Percentiles rank a stretch among this genome's conserved stretches.
Evolutionary conservation across 2,113 vertebrate species (phyloP).

Genomic region (Malurus cyaneus): DNA sequence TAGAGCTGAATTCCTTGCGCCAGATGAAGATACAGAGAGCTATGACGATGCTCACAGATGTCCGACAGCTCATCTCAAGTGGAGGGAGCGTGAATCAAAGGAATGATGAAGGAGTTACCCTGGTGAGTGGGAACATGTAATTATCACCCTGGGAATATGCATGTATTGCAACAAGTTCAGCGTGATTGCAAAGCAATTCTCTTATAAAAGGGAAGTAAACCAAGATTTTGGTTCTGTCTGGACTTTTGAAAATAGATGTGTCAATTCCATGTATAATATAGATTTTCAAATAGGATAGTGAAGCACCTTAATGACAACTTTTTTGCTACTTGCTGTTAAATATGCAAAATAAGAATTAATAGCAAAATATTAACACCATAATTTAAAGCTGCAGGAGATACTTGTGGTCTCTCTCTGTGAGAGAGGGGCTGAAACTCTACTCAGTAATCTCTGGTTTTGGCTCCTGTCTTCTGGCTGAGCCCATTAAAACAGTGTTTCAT

Average conservation of each 20-base stretch:
- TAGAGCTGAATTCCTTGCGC: constrained; percentile 81
- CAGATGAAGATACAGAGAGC: constrained; percentile 86
- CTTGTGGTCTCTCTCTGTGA: not conserved
- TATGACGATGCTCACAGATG: constrained; percentile 85
- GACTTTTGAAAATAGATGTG: not conserved
- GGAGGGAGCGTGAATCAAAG: constrained; percentile 82
- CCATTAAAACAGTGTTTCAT: not conserved
- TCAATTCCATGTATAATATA: not conserved
- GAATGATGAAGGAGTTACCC: constrained; percentile 88
- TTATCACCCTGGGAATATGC: not conserved
- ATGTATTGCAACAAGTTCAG: not conserved
- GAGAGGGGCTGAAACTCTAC: not conserved
- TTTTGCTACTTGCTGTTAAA: not conserved
- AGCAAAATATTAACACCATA: not conserved
- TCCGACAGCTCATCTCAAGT: constrained; percentile 80
- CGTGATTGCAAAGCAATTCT: not conserved
- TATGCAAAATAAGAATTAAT: not conserved
- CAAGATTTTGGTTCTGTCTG: not conserved
- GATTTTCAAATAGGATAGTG: not conserved
- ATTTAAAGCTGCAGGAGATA: not conserved
- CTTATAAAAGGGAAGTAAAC: not conserved
- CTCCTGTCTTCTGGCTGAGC: not conserved
- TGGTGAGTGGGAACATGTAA: constrained; percentile 75
- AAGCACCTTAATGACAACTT: not conserved
- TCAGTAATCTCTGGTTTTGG: not conserved